Evolutionary conservation across 2,888 invertebrate genomes (phyloP), one percentile per base, ranked within the genome.

Genomic region (Polymixis lichenea): DNA sequence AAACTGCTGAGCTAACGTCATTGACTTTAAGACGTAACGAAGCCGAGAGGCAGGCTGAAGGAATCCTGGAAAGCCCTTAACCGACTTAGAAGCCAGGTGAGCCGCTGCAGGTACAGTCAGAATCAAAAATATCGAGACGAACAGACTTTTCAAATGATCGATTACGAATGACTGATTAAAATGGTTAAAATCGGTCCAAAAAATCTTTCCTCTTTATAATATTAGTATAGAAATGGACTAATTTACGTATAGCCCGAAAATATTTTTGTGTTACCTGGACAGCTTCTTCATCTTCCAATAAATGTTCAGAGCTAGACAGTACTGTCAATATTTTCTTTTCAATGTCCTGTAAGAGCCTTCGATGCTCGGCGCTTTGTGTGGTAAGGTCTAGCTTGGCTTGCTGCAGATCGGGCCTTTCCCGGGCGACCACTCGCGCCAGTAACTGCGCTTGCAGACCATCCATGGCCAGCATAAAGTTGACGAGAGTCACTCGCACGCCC

Each of bases 391-490:
- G 98, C 92, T 99, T 99, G 88, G 99, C 99, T 58, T 98, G 98
- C 92, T 99, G 99, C 89, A 99, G 95, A 92, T 99, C 99, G 0
- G 99, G 99, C 72, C 99, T 95, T 93, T 99, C 99, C 82, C 98
- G 98, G 0, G 99, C 99, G 2, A 99, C 99, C 0, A 99, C 99
- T 60, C 99, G 98, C 17, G 98, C 98, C 76, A 99, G 94, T 66
- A 99, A 93, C 92, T 99, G 99, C 91, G 99, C 99, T 95, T 98
- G 98, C 49, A 99, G 95, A 1, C 99, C 99, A 73, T 98, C 98
- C 61, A 97, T 97, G 8, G 99, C 99, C 87, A 99, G 98, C 98
- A 99, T 98, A 91, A 99, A 99, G 95, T 99, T 99, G 5, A 99
- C 97, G 38, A 99, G 92, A 0, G 99, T 98, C 11, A 98, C 98